Evolutionary conservation across 2,113 vertebrate species (phyloP).

Genomic region (Tetrao urogallus): DNA sequence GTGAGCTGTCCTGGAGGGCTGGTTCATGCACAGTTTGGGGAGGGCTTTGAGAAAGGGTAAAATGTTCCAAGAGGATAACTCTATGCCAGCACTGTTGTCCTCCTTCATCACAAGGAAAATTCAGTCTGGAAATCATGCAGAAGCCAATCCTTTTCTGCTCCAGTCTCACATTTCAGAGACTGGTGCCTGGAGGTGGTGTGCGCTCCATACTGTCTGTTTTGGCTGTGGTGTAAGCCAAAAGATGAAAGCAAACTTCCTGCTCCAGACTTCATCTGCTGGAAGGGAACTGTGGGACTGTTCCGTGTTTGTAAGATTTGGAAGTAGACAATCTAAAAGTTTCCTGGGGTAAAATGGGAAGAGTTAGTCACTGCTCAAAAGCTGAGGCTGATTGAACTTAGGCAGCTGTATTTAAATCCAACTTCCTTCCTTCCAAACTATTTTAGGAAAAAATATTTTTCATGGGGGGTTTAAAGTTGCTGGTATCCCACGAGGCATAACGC

Average conservation of each 20-base stretch:
- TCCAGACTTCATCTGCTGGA: constrained; percentile 51
- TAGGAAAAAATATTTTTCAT: neutral
- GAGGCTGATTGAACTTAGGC: neutral
- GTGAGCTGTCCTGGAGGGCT: constrained; percentile 62
- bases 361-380: neutral
- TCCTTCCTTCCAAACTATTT: neutral
- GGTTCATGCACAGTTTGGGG: constrained; percentile 20
- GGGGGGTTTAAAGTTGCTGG: neutral
- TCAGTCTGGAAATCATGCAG: constrained; percentile 16
- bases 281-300: neutral
- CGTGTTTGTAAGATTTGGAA: neutral
- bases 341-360: neutral
- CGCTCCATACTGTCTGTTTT: neutral
- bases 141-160: neutral
- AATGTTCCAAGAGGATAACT: constrained; percentile 24
- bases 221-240: constrained; percentile 22
- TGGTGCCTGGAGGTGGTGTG: neutral
- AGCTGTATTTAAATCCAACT: neutral
- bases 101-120: neutral
- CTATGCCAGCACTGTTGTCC: neutral
- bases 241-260: constrained; percentile 14
- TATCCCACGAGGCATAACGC: neutral
- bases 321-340: neutral
- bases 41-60: constrained; percentile 18
- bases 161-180: neutral